These are phyloP conservation scores for Lepilemur ruficaudatus DNA, from an alignment of 2,797 vertebrate species.

Conservation along the genomic window DNA sequence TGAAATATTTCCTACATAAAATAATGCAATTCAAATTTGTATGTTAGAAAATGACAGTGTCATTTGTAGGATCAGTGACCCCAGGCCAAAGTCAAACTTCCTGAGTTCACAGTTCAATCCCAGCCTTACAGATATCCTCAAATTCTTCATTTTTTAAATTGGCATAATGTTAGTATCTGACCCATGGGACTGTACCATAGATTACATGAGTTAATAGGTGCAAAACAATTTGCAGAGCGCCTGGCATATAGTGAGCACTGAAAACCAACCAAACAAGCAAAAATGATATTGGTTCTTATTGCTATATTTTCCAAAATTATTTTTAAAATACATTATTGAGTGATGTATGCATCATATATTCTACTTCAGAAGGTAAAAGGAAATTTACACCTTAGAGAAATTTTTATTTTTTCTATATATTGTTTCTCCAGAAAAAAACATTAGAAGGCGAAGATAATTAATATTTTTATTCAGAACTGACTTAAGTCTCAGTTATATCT, in stretches of 20 bases:
- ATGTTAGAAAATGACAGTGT: neutral
- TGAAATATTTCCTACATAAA: neutral
- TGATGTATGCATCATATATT: accelerated
- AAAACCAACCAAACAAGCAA: neutral
- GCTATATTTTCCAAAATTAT: neutral
- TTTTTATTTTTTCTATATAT: neutral
- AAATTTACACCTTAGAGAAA: neutral
- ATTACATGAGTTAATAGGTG: neutral
- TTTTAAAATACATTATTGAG: neutral
- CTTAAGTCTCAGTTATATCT: neutral
- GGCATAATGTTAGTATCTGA: accelerated
- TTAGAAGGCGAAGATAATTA: neutral
- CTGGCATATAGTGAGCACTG: accelerated
- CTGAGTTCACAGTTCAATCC: neutral
- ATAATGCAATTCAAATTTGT: neutral
- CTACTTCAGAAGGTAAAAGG: neutral
- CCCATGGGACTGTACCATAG: too few relatives aligned
- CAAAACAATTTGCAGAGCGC: accelerated
- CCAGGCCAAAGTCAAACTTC: neutral
- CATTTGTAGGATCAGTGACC: neutral
- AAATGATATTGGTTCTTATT: neutral
- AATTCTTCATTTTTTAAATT: neutral
- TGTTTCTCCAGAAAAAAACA: neutral
- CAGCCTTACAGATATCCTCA: neutral
- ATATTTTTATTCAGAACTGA: neutral